Conservation (phyloP, 35 echinoderm and acorn worm genomes). For the Patiria miniata region DNA sequence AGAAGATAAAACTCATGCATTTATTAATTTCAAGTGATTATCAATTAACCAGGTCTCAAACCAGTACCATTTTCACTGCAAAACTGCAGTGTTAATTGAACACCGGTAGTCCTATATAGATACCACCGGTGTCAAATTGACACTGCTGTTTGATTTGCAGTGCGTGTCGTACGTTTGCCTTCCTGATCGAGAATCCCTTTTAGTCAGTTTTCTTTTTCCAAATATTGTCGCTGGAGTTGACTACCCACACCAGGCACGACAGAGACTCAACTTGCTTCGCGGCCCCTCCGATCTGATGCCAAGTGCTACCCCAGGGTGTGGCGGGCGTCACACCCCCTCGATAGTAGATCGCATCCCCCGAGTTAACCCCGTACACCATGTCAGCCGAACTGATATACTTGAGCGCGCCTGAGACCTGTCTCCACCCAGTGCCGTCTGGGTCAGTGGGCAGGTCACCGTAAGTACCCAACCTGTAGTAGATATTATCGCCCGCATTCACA, state of each 20-base stretch:
- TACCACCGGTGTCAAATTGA: no score
- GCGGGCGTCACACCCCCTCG: neutral
- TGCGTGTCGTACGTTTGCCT: no score
- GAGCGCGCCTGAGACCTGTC: neutral
- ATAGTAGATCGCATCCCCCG: neutral
- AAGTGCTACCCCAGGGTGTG: neutral
- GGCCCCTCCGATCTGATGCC: neutral
- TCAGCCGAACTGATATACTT: neutral
- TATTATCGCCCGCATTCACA: neutral
- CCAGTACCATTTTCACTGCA: no score
- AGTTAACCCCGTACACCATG: neutral
- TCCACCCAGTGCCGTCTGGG: neutral
- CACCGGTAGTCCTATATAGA: no score
- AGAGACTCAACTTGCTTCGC: neutral
- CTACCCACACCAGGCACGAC: neutral
- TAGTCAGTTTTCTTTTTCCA: neutral
- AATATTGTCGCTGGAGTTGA: neutral
- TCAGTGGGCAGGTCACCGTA: neutral
- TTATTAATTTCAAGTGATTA: no score
- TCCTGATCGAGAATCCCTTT: neutral
- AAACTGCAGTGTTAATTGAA: no score
- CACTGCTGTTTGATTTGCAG: no score
- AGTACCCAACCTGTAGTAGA: neutral
- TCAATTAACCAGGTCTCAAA: no score
- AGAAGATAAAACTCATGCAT: no score